These are phyloP conservation scores for Girardinichthys multiradiatus DNA, from an alignment of 2,113 vertebrate species.

Conservation along the genomic window DNA sequence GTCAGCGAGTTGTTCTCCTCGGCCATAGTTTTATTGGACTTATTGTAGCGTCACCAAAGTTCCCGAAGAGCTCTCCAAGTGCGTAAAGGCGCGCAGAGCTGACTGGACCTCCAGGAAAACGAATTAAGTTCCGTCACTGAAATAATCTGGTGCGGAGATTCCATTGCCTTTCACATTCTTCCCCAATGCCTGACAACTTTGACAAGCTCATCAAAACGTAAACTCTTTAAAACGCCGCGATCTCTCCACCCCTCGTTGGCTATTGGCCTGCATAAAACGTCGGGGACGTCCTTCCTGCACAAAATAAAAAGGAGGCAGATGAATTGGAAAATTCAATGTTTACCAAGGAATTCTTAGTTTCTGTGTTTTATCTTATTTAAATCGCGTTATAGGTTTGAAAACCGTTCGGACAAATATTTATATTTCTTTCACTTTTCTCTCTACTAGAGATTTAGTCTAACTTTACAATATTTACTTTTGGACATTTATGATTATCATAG, in stretches of 20 bases:
- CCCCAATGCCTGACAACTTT: neutral
- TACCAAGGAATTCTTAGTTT: too few relatives aligned
- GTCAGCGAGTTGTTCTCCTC: conserved; percentile 70
- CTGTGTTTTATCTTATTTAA: too few relatives aligned
- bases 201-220: neutral
- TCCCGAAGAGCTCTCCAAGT: conserved; percentile 7
- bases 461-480: too few relatives aligned
- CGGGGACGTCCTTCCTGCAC: conserved; percentile 18
- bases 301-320: neutral
- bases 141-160: neutral
- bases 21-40: conserved; percentile 71
- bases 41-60: neutral
- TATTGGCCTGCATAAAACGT: conserved; percentile 40
- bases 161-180: conserved; percentile 7
- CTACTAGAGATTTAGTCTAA: too few relatives aligned
- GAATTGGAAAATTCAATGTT: neutral
- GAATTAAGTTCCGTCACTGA: conserved; percentile 1
- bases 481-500: too few relatives aligned
- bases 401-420: too few relatives aligned
- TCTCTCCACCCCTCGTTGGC: conserved; percentile 50
- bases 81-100: conserved; percentile 43
- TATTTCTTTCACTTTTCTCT: too few relatives aligned
- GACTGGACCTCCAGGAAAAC: neutral
- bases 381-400: too few relatives aligned
- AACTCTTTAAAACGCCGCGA: neutral